A percentile compares a stretch with the other conserved stretches of the same genome.
These are phyloP conservation scores for Crepidodera aurea DNA, from an alignment of 2,888 invertebrate genomes.

Conservation along the genomic window DNA sequence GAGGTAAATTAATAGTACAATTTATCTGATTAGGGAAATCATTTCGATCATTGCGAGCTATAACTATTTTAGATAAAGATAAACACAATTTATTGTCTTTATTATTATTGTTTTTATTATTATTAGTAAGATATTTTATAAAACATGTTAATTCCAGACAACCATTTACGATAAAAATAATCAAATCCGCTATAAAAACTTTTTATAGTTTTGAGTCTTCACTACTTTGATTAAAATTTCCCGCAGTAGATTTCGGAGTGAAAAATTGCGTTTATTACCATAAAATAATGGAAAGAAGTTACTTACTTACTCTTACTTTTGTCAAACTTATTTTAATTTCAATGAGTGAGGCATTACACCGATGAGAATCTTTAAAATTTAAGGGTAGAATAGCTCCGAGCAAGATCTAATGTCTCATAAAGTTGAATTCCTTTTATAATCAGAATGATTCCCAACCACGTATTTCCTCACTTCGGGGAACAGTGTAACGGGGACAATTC, in stretches of 20 bases:
- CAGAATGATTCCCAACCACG: constrained; percentile 27
- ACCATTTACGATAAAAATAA: too few species aligned
- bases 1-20: too few species aligned
- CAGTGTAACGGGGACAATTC: constrained; percentile 30
- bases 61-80: too few species aligned
- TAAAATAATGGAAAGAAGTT: neutral
- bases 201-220: too few species aligned
- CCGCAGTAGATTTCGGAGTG: neutral
- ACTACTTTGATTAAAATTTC: neutral
- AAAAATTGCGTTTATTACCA: neutral
- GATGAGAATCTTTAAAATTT: constrained; percentile 21
- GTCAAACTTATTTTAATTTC: constrained; percentile 2
- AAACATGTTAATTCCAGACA: too few species aligned
- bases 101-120: too few species aligned
- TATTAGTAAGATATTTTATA: too few species aligned
- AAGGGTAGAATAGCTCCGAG: constrained; percentile 5
- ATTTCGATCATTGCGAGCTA: too few species aligned
- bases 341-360: constrained; percentile 6
- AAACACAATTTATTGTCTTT: too few species aligned
- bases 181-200: too few species aligned
- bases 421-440: constrained; percentile 29
- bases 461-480: constrained; percentile 28
- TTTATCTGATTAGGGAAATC: too few species aligned
- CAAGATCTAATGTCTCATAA: constrained; percentile 19
- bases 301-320: constrained; percentile 1